phyloP scores from a whole-genome alignment of 2,797 vertebrate genomes.

The Gallinago solitaria region DNA sequence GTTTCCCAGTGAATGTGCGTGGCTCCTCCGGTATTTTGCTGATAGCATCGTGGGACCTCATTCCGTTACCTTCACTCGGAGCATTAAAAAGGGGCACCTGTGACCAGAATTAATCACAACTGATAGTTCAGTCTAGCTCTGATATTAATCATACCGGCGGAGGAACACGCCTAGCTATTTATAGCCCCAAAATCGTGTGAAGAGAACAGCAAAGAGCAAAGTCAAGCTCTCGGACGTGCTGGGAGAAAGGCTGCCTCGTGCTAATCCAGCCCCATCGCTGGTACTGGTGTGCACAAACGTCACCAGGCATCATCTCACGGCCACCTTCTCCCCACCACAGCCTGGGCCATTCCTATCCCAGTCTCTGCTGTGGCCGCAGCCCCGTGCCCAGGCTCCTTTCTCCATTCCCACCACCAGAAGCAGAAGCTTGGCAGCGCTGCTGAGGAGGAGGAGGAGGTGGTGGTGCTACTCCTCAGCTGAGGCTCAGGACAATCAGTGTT shows the following conservation, averaged over 20 bases:
- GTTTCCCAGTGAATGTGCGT: neutral
- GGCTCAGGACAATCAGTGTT: neutral
- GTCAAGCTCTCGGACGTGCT: neutral
- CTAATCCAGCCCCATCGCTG: neutral
- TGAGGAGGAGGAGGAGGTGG: neutral
- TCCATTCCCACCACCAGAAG: neutral
- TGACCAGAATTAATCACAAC: neutral
- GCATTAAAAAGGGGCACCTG: conserved; percentile 12
- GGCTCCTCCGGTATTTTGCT: neutral
- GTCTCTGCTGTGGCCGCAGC: neutral
- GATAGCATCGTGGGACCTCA: conserved; percentile 14
- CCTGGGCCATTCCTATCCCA: neutral
- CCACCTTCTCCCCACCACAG: neutral
- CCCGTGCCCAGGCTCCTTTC: neutral
- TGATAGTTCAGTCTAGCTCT: neutral
- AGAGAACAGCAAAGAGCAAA: neutral
- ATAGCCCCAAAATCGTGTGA: neutral
- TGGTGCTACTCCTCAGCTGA: neutral
- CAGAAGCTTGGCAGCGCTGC: neutral
- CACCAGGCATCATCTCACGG: neutral
- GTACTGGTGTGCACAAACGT: rapidly evolving
- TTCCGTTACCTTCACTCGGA: neutral
- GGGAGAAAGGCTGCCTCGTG: neutral
- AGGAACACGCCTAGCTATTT: neutral
- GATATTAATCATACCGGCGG: neutral